phyloP scores from a whole-genome alignment of 92 coral and sea anemone genomes.

The Actinostola sp. region DNA sequence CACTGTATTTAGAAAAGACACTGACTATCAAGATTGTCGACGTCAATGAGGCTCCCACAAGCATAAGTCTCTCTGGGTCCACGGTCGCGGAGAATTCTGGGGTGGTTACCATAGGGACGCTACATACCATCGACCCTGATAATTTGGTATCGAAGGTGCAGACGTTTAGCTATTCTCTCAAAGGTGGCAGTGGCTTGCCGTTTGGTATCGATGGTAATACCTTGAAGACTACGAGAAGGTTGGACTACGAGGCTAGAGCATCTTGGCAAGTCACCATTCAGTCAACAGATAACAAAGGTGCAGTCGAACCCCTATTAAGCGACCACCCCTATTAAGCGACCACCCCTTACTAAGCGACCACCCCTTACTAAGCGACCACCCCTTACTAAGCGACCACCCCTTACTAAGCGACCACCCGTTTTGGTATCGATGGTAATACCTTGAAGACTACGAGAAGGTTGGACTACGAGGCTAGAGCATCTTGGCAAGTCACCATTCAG shows the following conservation, averaged over 20 bases:
- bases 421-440: conserved; percentile 56
- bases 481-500: conserved; percentile 67
- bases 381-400: background rate
- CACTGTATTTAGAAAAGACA: conserved; percentile 57
- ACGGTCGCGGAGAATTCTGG: conserved; percentile 81
- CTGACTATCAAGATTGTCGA: conserved; percentile 54
- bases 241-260: conserved; percentile 75
- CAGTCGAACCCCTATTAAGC: background rate
- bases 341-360: background rate
- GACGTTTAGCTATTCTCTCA: conserved; percentile 66
- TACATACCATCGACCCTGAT: conserved; percentile 90
- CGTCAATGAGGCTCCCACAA: conserved; percentile 83
- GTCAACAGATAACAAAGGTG: conserved; percentile 83
- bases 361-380: background rate
- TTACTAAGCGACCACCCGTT: conserved; percentile 17
- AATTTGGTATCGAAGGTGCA: conserved; percentile 68
- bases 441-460: conserved; percentile 79
- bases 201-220: conserved; percentile 62
- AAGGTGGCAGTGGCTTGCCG: conserved; percentile 50
- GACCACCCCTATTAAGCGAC: background rate
- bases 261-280: conserved; percentile 66
- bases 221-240: conserved; percentile 74
- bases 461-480: conserved; percentile 70
- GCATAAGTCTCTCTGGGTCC: conserved; percentile 61
- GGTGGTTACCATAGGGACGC: conserved; percentile 62